Evolutionary conservation across 1,140 invertebrate species (phyloP), one percentile per base, ranked within the genome.

Genomic region (Drosophila bifasciata): DNA sequence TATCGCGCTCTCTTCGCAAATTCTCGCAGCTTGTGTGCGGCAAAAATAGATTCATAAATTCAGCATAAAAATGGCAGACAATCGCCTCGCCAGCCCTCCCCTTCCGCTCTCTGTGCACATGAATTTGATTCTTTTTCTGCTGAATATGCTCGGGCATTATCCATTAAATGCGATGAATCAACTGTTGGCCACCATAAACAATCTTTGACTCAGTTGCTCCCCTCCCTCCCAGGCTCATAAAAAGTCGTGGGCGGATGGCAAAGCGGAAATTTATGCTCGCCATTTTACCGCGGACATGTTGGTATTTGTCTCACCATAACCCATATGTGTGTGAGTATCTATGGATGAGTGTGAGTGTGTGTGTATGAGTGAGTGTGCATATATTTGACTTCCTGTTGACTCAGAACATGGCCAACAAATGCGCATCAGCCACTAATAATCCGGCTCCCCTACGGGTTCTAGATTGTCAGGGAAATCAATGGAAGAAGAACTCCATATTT

Each of bases 101-200:
- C 13, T 9, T 19, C 15, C 44, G 17, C 45, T 45, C 16, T 61
- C 8, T 57, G 32, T 52, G 44, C 50, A 61, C 45, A 62, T 43
- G 63, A 70, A 57, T 64, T 28, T 63, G 51, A 66, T 81, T 66
- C 62, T 49, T 46, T 62, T 74, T 74, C 45, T 76, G 80, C 77
- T 69, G 77, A 80, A 74, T 80, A 57, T 70, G 77, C 73, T 57
- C 45, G 40, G 69, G 81, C 77, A 72, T 81, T 88, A 88, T 78
- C 83, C 83, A 88, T 86, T 86, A 88, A 86, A 86, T 78, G 55
- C 78, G 69, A 86, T 86, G 81, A 88, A 86, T 86, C 81, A 86
- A 88, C 78, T 81, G 76, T 76, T 85, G 80, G 67, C 81, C 62
- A 62, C 57, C 81, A 84, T 86, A 85, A 85, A 85, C 76, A 79